Base-by-base conservation (phyloP, 2,888 invertebrate species). In the Lithosia quadra region DNA sequence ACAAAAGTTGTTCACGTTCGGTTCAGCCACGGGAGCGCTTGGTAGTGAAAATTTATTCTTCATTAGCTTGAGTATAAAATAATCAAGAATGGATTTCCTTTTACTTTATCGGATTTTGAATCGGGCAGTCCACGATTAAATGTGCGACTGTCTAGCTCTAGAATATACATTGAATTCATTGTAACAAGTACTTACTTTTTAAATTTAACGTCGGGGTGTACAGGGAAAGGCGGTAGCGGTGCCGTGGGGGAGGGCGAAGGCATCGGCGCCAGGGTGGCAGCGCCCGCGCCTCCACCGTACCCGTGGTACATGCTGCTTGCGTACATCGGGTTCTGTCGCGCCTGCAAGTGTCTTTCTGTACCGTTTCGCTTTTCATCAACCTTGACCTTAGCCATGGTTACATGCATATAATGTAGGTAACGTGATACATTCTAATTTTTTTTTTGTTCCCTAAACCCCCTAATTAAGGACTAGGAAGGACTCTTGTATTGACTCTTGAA, bases 181-280 rank as follows among this genome's bases (percentile, higher is more conserved):
- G 10, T 10, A 10, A 11, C n/a, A 33, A 5, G 18, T 55, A 88
- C 92, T 89, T 66, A 95, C 94, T 93, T 94, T 88, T 98, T 98
- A 81, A 99, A 96, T 86, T 97, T 97, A n/a, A 99, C 98, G 91
- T 99, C 99, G 0, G 99, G 99, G 90, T 98, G 98, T 65, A 99
- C 97, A 9, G 99, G 99, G 90, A 97, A 97, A 53, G 94, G 95
- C 74, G 95, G 95, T 76, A 95, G 86, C 34, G 95, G 89, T 21
- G 93, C 86, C 13, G 92, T 92, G 75, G 95, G 94, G 60, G 95
- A 94, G 8, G 92, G 94, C 49, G 94, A 88, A 0, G 94, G 91
- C 92, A 95, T 93, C 2, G 94, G 91, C 65, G 95, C 92, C 57
- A 95, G 88, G 2, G 93, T 86, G 28, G 91, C 90, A 33, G 85